phyloP scores from a whole-genome alignment of 2,797 vertebrate genomes.

The Chelmon rostratus region DNA sequence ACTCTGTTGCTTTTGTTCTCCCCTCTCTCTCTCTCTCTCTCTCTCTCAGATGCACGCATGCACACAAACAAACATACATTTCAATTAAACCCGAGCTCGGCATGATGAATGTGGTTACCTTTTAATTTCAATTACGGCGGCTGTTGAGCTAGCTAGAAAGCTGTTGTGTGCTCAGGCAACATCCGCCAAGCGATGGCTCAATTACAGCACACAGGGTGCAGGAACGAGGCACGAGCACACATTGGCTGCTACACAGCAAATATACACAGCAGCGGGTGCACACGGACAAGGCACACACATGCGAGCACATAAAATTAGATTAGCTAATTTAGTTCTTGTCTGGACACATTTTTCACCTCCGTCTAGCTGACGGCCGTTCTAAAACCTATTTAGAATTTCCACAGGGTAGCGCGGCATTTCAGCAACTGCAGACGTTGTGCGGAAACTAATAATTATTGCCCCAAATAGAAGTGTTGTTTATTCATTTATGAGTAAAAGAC shows the following conservation, averaged over 20 bases:
- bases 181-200: constrained; percentile 74
- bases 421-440: constrained; percentile 54
- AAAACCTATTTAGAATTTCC: constrained; percentile 80
- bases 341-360: constrained; percentile 79
- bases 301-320: constrained; percentile 70
- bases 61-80: constrained; percentile 77
- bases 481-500: constrained; percentile 66
- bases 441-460: constrained; percentile 74
- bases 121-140: constrained; percentile 86
- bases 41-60: constrained; percentile 10
- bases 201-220: constrained; percentile 71
- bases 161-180: constrained; percentile 73
- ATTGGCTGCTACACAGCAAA: constrained; percentile 44
- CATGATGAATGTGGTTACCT: constrained; percentile 86
- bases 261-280: constrained; percentile 42
- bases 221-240: constrained; percentile 26
- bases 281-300: constrained; percentile 42
- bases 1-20: constrained; percentile 38
- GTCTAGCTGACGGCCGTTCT: constrained; percentile 69
- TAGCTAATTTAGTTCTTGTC: constrained; percentile 83
- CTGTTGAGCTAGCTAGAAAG: constrained; percentile 77
- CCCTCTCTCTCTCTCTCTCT: neutral
- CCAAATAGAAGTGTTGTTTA: constrained; percentile 70
- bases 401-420: constrained; percentile 55
- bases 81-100: constrained; percentile 81